These are phyloP conservation scores for cattle (Bos taurus) DNA, from an alignment of 2,113 vertebrate genomes.

Conservation along the genomic window ARS-UCD2.0 NC_037340.1:42064501-42065000, in stretches of 20 bases:
- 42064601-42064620: background rate
- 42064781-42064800: background rate
- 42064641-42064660: background rate
- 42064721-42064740: background rate
- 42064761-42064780: background rate
- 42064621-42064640: background rate
- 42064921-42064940: background rate
- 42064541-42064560: background rate
- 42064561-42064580: background rate
- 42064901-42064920: background rate
- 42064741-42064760: background rate
- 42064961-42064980: background rate
- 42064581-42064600: fast-evolving
- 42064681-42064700: background rate
- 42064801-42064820: background rate
- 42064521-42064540: background rate
- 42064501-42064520: background rate
- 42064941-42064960: background rate
- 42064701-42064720: background rate
- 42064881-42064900: background rate
- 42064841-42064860: background rate
- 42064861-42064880: background rate
- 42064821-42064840: background rate
- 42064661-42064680: background rate
- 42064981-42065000: background rate